Percentiles rank a stretch among this genome's conserved stretches.
Conservation (phyloP, 1,140 invertebrate genomes). For the Pentalonia nigronervosa region DNA sequence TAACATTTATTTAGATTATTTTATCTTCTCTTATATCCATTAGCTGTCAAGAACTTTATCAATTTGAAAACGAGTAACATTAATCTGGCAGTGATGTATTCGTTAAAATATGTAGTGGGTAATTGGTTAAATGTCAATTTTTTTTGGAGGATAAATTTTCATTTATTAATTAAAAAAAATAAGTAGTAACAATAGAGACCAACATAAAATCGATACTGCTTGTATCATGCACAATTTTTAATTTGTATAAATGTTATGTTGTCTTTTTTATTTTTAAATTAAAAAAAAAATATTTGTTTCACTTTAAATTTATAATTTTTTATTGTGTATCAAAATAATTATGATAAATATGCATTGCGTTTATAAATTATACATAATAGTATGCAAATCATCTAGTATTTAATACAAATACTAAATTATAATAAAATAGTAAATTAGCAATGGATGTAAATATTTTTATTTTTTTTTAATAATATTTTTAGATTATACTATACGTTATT, state of each 20-base stretch:
- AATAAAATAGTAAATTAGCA: background rate
- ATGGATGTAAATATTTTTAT: background rate
- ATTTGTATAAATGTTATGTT: too few species aligned
- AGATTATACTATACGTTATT: background rate
- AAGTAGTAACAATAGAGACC: too few species aligned
- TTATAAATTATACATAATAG: background rate
- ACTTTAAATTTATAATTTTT: background rate
- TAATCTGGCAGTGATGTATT: conserved; percentile 9
- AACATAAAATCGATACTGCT: too few species aligned
- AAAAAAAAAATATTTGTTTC: background rate
- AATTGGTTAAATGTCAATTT: too few species aligned
- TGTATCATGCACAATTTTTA: too few species aligned
- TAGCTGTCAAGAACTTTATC: conserved; percentile 9
- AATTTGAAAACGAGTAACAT: background rate
- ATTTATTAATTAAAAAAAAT: too few species aligned
- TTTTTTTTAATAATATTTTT: background rate
- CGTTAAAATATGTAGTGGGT: too few species aligned
- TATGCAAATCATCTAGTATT: background rate
- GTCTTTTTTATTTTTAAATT: too few species aligned
- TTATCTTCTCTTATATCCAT: background rate
- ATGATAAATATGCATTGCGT: background rate
- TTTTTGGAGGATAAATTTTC: too few species aligned
- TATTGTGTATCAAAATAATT: background rate
- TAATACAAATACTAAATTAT: background rate
- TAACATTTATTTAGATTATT: background rate